Evolutionary conservation across 1,140 invertebrate genomes (phyloP), one percentile per base, ranked within the genome.

Genomic region (Neotoxoptera formosana): DNA sequence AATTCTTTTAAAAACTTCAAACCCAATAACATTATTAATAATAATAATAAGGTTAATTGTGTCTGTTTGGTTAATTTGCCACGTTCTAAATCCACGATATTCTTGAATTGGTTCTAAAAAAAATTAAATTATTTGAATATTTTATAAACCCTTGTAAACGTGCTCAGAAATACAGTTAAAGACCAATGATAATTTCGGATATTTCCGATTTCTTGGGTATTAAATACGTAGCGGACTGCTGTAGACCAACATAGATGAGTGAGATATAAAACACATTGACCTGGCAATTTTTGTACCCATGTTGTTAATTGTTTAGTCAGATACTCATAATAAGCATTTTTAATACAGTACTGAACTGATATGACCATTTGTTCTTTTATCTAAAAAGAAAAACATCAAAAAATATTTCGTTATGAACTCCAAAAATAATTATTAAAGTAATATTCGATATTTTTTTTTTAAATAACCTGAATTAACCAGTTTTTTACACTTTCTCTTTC

Each of bases 401-500:
- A 51, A n/a, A 60, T 30, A 60, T 60, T 11, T 56, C 23, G 14
- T 14, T 94, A 90, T 94, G 30, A 51, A 83, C 34, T 93, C 2
- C 56, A 30, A 47, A 30, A 93, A 47, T 30, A 25, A 36, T 88
- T 60, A 36, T 30, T 51, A 0, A 60, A 9, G 25, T 60, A 30
- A 36, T 60, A 67, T 30, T 48, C 48, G 0, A 60, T n/a, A n/a
- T n/a, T n/a, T 88, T 93, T 88, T 91, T 89, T 20, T 36, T 53
- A 47, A 34, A 93, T 94, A 90, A 96, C 96, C 95, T 97, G 96
- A 51, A 98, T 95, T 6, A 99, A 96, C 98, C 98, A 99, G 95
- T 98, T 98, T 95, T 99, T 98, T 1, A 99, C 98, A 94, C 97
- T 97, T 17, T 98, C 98, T 94, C 97, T 96, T 8, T 98, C 98